A percentile compares a stretch with the other conserved stretches of the same genome.
Conservation (phyloP, 2,797 vertebrate genomes). For the Pygocentrus nattereri region DNA sequence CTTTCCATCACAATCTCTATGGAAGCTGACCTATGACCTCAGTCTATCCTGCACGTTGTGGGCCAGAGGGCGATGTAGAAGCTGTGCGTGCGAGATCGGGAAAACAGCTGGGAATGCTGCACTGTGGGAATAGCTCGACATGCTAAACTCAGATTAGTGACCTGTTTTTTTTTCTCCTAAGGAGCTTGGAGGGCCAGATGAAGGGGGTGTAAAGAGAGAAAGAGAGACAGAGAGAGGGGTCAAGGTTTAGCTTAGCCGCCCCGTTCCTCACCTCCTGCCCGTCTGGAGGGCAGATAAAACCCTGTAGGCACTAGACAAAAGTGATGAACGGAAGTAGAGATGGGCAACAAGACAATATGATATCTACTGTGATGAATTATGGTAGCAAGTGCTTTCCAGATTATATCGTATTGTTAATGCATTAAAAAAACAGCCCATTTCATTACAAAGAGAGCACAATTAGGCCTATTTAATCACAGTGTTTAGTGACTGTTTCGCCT, state of each 20-base stretch:
- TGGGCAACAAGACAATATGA: too few species aligned
- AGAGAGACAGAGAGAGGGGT: not conserved
- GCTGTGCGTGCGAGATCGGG: conserved; percentile 6
- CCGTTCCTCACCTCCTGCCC: not conserved
- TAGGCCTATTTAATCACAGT: too few species aligned
- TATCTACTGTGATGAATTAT: too few species aligned
- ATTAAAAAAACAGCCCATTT: too few species aligned
- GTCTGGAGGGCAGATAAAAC: not conserved
- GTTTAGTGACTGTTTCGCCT: too few species aligned
- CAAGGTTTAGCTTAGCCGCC: not conserved
- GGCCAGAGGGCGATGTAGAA: conserved; percentile 40
- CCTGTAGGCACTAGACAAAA: not conserved
- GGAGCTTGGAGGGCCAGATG: conserved; percentile 49
- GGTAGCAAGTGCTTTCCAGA: too few species aligned
- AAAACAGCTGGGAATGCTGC: conserved; percentile 48
- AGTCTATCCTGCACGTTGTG: not conserved
- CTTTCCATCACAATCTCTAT: not conserved
- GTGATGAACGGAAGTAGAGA: too few species aligned
- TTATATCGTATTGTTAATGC: too few species aligned
- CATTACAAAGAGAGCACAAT: too few species aligned
- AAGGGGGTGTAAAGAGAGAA: conserved; percentile 36
- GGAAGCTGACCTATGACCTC: not conserved
- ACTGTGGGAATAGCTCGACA: conserved; percentile 66
- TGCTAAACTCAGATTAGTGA: conserved; percentile 75
- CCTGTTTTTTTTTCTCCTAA: conserved; percentile 72